A percentile compares a stretch with the other conserved stretches of the same genome.
Conservation (phyloP, 2,113 vertebrate species). For the Myodes glareolus region DNA sequence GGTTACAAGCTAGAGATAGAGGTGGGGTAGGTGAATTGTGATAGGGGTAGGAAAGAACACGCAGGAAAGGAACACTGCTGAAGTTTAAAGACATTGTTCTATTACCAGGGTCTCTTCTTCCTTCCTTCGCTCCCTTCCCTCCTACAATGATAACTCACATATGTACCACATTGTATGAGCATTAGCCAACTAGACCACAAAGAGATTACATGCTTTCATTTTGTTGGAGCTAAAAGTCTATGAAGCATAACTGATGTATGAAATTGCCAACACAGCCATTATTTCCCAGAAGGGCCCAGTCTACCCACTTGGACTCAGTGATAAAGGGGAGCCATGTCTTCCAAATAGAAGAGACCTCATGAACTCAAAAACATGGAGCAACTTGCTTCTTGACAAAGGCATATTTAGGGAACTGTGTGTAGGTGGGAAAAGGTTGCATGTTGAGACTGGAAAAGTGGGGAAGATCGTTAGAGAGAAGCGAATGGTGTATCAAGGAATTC, state of each 20-base stretch:
- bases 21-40: neutral
- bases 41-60: neutral
- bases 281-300: neutral
- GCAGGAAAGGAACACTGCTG: neutral
- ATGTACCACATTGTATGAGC: neutral
- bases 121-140: neutral
- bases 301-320: neutral
- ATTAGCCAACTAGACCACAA: neutral
- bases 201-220: neutral
- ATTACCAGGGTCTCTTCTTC: neutral
- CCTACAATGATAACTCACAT: neutral
- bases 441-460: neutral
- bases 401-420: neutral
- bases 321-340: neutral
- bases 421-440: neutral
- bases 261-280: neutral
- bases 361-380: neutral
- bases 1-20: slow-evolving; percentile 25
- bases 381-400: neutral
- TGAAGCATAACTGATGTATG: neutral
- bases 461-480: neutral
- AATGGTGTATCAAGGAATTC: neutral
- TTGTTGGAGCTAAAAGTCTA: neutral
- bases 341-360: neutral
- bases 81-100: neutral